Evolutionary conservation across 30 jellyfish, hydroid and myxozoan species (phyloP), one percentile per base, ranked within the genome.

Genomic region (Turritopsis rubra): DNA sequence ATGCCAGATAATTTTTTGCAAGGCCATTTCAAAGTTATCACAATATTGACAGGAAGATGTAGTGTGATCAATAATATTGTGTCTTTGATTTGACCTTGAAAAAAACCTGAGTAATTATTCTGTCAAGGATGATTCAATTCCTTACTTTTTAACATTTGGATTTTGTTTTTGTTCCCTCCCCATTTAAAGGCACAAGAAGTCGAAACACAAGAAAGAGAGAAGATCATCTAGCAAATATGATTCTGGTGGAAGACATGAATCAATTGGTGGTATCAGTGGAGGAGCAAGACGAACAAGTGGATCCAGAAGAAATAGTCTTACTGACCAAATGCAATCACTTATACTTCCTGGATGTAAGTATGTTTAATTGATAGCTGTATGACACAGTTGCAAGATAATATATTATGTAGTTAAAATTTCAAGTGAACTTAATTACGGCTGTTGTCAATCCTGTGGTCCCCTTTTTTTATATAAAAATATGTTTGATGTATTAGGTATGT

Each of bases 121-220:
- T 41, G 60, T 41, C 60, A 41, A 41, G 60, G 13, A 41, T 41
- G 5, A 41, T 41, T 41, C 60, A 41, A 3, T 41, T 41, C 13
- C 60, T 13, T 3, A 41, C 13, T 41, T 41, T 41, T 41, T 41
- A 41, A 41, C 13, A 41, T 3, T n/a, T 41, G 60, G 13, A 3
- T 41, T 41, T 41, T 41, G 60, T 41, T 41, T 41, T 41, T 41
- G 13, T 41, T 41, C 60, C 60, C 60, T 41, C 60, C 77, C 77
- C 30, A 68, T 80, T 20, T 80, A 53, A 80, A 80, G 87, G 87
- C 87, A 80, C 87, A 80, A 80, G 77, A 68, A 68, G 87, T 80
- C 87, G 87, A 80, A 80, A 65, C 87, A 80, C 87, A 80, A 80
- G 87, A 80, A 80, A 65, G 76, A 80, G 28, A 80, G 79, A 80